Base-by-base conservation (phyloP, 2,113 vertebrate species). In the Caranx ignobilis region DNA sequence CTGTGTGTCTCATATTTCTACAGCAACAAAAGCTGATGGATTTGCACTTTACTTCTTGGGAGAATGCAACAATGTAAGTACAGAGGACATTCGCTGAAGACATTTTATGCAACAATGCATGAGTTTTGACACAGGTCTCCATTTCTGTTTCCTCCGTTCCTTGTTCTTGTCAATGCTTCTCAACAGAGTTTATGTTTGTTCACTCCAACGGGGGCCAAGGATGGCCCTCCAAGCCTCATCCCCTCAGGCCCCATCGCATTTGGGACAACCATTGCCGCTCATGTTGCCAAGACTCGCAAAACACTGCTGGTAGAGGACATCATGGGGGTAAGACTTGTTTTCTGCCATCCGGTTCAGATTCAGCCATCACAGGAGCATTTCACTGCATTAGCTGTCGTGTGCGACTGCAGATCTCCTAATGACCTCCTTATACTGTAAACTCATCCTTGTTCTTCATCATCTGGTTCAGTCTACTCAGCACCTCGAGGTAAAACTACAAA, bases 11-110 rank as follows among this genome's bases (percentile, higher is more conserved):
- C 89, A 95, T 67, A 0, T 75, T 41, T 75, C 94, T 85, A 73
- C 96, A 99, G 98, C 98, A 94, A 99, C 98, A 76, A 99, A 97
- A 95, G 97, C 98, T 90, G 98, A 99, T 92, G 96, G 96, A 95
- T 99, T 99, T 96, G 97, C 97, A 96, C 96, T 99, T 82, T 99
- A 99, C 95, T 99, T 99, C 95, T 95, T 99, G 91, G 98, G 97
- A 94, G 97, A 99, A 95, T 98, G 98, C 95, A 99, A 98, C 96
- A 99, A 98, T 94, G 98, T 99, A 95, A 98, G 98, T 97, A 91
- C 37, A 56, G 52, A 57, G 7, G 12, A 10, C 5, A 9, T 54
- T 60, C 61, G 11, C 15, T 54, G 43, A 54, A 26, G 18, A 26
- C 10, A 11, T 63, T 41, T 56, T 45, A 26, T 48, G 10, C n/a